These are phyloP conservation scores for Hydriomena furcata DNA, from an alignment of 2,888 invertebrate species.

Conservation along the genomic window DNA sequence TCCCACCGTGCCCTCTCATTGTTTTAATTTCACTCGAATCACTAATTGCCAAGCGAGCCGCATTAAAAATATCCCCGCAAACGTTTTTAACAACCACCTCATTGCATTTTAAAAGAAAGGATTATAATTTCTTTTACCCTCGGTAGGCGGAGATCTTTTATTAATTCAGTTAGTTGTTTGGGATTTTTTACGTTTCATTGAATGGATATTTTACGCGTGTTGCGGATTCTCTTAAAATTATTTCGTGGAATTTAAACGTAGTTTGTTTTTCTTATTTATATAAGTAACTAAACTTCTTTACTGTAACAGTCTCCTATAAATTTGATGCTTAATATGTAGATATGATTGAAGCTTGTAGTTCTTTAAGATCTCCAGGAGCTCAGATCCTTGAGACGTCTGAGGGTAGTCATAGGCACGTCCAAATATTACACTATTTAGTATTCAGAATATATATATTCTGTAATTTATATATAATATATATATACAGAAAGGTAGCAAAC, in stretches of 20 bases:
- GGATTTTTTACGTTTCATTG: slow-evolving; percentile 44
- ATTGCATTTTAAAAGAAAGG: slow-evolving; percentile 83
- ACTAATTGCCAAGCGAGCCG: slow-evolving; percentile 77
- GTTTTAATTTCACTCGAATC: slow-evolving; percentile 78
- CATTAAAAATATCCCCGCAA: slow-evolving; percentile 78
- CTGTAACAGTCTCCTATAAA: too few species aligned
- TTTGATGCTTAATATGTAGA: too few species aligned
- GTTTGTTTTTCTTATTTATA: slow-evolving; percentile 9
- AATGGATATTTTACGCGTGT: slow-evolving; percentile 34
- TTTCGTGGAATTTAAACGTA: slow-evolving; percentile 24
- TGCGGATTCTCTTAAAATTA: slow-evolving; percentile 25
- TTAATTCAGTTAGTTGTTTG: slow-evolving; percentile 70
- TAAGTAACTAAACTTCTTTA: too few species aligned
- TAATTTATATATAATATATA: too few species aligned
- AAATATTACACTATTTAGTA: too few species aligned
- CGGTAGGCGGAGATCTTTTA: slow-evolving; percentile 66
- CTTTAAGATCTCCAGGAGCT: too few species aligned
- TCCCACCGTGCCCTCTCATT: slow-evolving; percentile 60
- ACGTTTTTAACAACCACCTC: slow-evolving; percentile 81
- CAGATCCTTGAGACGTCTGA: too few species aligned
- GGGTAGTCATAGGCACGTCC: too few species aligned
- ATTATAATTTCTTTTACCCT: slow-evolving; percentile 78
- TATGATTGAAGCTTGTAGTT: too few species aligned
- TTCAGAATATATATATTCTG: too few species aligned
- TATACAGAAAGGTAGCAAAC: too few species aligned